phyloP scores from a whole-genome alignment of 2,888 invertebrate genomes.

The Dermolepida albohirtum region DNA sequence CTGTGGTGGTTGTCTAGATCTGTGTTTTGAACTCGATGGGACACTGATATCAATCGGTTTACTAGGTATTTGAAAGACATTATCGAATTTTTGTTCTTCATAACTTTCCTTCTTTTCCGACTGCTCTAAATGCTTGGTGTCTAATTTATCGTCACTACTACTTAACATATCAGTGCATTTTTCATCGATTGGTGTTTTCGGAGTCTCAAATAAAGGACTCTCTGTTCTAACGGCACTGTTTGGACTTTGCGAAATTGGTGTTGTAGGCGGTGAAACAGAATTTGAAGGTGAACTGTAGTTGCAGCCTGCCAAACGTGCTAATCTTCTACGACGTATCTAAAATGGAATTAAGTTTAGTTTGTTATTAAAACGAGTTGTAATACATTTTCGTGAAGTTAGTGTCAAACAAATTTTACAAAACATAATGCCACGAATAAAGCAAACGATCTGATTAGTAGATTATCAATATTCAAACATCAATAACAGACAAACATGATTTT shows the following conservation, averaged over 20 bases:
- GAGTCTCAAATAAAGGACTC: conserved; percentile 52
- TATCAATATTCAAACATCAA: conserved; percentile 14
- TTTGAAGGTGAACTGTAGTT: conserved; percentile 68
- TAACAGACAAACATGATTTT: conserved; percentile 25
- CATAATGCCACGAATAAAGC: conserved; percentile 22
- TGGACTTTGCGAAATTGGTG: conserved; percentile 65
- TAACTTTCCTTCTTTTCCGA: conserved; percentile 13
- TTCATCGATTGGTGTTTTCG: conserved; percentile 45
- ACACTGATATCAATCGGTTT: conserved; percentile 61
- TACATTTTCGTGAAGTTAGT: conserved; percentile 23
- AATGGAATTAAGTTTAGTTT: conserved; percentile 52
- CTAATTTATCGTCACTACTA: conserved; percentile 26
- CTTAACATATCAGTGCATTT: conserved; percentile 31
- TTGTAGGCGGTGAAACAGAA: conserved; percentile 66
- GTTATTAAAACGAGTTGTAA: background rate
- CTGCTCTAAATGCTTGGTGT: conserved; percentile 12
- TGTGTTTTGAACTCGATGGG: conserved; percentile 58
- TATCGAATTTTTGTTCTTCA: conserved; percentile 47
- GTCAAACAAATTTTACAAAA: conserved; percentile 21
- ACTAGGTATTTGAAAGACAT: conserved; percentile 61
- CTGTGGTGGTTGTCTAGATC: conserved; percentile 56
- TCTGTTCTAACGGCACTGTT: conserved; percentile 52
- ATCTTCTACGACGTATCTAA: conserved; percentile 80
- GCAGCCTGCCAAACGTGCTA: conserved; percentile 77
- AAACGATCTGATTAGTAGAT: conserved; percentile 8